phyloP scores from a whole-genome alignment of 2,797 vertebrate genomes.

The Crax fasciolata region DNA sequence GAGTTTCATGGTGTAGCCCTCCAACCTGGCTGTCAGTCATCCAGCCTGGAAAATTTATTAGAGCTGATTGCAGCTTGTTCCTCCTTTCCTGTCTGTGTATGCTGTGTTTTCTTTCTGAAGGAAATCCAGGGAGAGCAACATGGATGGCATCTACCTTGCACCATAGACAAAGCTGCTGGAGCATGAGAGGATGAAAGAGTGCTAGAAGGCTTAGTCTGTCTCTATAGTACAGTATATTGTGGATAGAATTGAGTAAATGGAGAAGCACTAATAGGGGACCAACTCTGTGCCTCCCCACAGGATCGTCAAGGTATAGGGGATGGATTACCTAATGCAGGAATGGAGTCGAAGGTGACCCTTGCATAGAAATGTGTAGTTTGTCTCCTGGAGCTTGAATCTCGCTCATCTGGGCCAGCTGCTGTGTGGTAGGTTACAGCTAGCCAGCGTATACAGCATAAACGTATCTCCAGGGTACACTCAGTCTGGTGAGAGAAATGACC shows the following conservation, averaged over 20 bases:
- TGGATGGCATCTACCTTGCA: not conserved
- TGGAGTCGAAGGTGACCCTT: not conserved
- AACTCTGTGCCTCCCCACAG: not conserved
- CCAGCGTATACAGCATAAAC: not conserved
- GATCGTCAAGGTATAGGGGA: not conserved
- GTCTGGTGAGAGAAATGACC: not conserved
- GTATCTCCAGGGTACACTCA: not conserved
- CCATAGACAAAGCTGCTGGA: accelerated
- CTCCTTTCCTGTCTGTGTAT: not conserved
- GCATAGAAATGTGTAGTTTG: not conserved
- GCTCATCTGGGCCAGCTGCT: not conserved
- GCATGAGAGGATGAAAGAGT: not conserved
- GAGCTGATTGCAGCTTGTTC: not conserved
- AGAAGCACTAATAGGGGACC: not conserved
- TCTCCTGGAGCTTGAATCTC: not conserved
- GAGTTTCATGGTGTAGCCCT: not conserved
- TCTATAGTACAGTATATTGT: not conserved
- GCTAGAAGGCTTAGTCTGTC: not conserved
- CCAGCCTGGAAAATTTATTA: not conserved
- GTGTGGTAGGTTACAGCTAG: not conserved
- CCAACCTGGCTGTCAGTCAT: accelerated
- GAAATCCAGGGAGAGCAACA: accelerated
- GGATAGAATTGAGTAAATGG: not conserved
- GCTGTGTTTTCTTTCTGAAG: not conserved
- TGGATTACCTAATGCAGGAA: not conserved